Base-by-base conservation (phyloP, 1,140 invertebrate genomes). In the Myzus persicae region DNA sequence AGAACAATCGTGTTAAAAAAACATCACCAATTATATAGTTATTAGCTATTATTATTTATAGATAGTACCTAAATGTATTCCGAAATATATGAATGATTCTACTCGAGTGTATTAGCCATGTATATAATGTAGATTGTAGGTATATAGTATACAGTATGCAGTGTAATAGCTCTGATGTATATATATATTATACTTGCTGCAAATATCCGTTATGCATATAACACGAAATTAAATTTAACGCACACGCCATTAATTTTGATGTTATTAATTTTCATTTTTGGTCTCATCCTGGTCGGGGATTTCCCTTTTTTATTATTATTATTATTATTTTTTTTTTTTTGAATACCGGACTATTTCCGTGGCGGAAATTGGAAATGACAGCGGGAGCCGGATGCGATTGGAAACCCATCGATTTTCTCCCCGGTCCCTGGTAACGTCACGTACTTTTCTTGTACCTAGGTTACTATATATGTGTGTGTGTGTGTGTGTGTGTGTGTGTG, bases 311-410 rank as follows among this genome's bases (percentile, higher is more conserved):
- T 46, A 36, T 38, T 51, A 89, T 89, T 38, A 67, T 67, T 67
- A 67, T 67, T 54, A 54, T 44, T 85, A 44, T 44, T 85, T 26
- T 85, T 84, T 42, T 51, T 89, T 36, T 40, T 40, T 40, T 42
- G 26, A 87, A 87, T 31, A 87, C 91, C 24, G 76, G n/a, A 40
- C 91, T 38, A 51, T 84, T 93, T 93, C 81, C 91, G 67, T 36
- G 67, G 91, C 67, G 91, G 91, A 93, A 93, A 93, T 93, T 93
- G 91, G 91, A 93, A 93, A 93, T 84, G 91, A 93, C 91, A 93
- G 91, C 91, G 67, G 91, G 67, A 84, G 91, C 91, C 91, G 91
- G 91, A 93, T 84, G 91, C 91, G 67, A 93, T 93, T 51, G 91
- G 91, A 93, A 84, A 93, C 91, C 91, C 91, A 93, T 93, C 91